Evolutionary conservation across 2,113 vertebrate genomes (phyloP).

Genomic region (Forbesichthys papilliferus): DNA sequence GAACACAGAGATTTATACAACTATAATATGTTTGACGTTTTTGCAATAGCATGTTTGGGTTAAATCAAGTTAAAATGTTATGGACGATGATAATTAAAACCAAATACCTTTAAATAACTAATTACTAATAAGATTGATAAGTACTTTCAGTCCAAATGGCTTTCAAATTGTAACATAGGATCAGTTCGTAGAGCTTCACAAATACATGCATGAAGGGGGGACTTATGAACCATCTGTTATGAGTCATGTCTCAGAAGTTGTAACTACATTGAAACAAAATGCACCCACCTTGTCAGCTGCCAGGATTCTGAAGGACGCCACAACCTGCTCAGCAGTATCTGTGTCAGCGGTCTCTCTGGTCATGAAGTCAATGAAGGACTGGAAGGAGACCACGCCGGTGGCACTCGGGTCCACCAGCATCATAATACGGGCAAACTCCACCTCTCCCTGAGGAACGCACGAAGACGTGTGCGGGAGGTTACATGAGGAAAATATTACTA

Average conservation of each 20-base stretch:
- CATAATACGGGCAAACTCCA: constrained; percentile 94
- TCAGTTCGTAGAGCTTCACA: no score
- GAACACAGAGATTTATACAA: neutral
- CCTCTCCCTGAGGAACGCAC: constrained; percentile 81
- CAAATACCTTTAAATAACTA: no score
- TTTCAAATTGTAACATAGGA: neutral
- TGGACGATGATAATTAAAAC: no score
- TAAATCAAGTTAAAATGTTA: no score
- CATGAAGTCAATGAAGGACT: constrained; percentile 98
- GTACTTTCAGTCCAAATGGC: neutral
- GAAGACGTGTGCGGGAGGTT: neutral
- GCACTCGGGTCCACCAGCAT: constrained; percentile 88
- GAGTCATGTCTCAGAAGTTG: no score
- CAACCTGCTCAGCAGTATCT: constrained; percentile 93
- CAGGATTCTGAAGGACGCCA: constrained; percentile 93
- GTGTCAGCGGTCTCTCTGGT: constrained; percentile 92
- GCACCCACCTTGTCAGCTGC: constrained; percentile 89
- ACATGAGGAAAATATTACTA: neutral
- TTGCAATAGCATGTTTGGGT: no score
- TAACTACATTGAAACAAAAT: neutral
- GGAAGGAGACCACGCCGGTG: constrained; percentile 89
- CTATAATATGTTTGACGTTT: no score
- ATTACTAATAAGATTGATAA: neutral
- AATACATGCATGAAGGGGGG: no score
- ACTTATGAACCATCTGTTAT: no score